Percentiles rank a stretch among this genome's conserved stretches.
Conservation (phyloP, 2,113 vertebrate genomes). For the Muscicapa adusta region DNA sequence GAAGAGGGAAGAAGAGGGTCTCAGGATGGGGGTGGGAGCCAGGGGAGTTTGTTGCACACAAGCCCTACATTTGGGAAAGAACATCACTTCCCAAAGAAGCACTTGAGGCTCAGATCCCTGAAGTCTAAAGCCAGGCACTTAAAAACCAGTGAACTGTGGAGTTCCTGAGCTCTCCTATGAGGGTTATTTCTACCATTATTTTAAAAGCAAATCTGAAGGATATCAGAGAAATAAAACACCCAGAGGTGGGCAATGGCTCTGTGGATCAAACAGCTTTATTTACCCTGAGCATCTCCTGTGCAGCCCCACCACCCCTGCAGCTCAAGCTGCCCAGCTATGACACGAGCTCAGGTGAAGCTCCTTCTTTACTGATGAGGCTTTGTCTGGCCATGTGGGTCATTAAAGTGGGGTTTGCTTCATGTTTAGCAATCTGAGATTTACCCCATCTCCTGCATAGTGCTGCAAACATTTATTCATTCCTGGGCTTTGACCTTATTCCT, state of each 20-base stretch:
- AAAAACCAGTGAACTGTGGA: not conserved
- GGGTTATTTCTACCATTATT: not conserved
- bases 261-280: not conserved
- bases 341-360: rapidly evolving
- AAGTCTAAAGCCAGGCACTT: not conserved
- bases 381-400: not conserved
- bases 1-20: not conserved
- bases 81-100: not conserved
- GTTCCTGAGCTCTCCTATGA: not conserved
- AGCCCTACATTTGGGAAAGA: not conserved
- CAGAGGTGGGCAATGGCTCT: not conserved
- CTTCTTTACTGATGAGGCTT: not conserved
- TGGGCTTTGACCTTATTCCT: slow-evolving; percentile 10
- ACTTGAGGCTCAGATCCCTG: not conserved
- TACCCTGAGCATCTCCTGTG: not conserved
- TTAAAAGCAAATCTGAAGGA: not conserved
- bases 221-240: not conserved
- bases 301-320: not conserved
- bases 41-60: not conserved
- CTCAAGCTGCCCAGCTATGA: not conserved
- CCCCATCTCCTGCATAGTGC: not conserved
- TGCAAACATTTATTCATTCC: not conserved
- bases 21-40: not conserved
- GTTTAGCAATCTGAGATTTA: not conserved
- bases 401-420: not conserved